These are phyloP conservation scores for Odontamblyopus lacepedii DNA, from an alignment of 2,797 vertebrate species.

Conservation along the genomic window DNA sequence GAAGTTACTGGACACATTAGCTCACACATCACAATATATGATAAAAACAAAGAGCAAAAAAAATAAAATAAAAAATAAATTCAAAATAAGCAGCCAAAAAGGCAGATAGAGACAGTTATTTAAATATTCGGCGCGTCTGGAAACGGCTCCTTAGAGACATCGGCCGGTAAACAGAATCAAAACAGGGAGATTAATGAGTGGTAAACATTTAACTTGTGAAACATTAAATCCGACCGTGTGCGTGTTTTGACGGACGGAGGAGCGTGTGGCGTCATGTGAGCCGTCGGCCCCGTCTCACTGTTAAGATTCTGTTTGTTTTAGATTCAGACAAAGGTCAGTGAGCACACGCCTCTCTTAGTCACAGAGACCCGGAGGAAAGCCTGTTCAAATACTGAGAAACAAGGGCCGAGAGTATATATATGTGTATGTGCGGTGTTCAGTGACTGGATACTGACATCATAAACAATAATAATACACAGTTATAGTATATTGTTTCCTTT, in stretches of 20 bases:
- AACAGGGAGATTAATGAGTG: neutral
- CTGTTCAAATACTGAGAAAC: neutral
- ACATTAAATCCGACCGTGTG: neutral
- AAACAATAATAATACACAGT: too few species aligned
- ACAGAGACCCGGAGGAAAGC: constrained; percentile 10
- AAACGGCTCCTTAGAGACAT: neutral
- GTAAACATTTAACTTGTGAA: neutral
- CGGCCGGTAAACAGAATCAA: neutral
- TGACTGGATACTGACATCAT: too few species aligned
- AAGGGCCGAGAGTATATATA: too few species aligned
- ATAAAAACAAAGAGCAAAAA: too few species aligned
- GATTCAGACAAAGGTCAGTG: constrained; percentile 25
- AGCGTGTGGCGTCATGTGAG: neutral
- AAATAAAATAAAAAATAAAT: too few species aligned
- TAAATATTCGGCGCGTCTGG: too few species aligned
- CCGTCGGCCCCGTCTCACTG: neutral
- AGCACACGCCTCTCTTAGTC: constrained; percentile 16
- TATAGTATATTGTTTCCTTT: too few species aligned
- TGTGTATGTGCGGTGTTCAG: too few species aligned
- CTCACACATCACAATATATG: too few species aligned
- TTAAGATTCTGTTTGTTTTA: neutral
- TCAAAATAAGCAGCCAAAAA: too few species aligned
- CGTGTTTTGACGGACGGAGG: neutral
- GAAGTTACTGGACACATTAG: too few species aligned
- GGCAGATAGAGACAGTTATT: too few species aligned